Evolutionary conservation across 2,113 vertebrate genomes (phyloP), one percentile per base, ranked within the genome.

Genomic region (Sus scrofa): DNA sequence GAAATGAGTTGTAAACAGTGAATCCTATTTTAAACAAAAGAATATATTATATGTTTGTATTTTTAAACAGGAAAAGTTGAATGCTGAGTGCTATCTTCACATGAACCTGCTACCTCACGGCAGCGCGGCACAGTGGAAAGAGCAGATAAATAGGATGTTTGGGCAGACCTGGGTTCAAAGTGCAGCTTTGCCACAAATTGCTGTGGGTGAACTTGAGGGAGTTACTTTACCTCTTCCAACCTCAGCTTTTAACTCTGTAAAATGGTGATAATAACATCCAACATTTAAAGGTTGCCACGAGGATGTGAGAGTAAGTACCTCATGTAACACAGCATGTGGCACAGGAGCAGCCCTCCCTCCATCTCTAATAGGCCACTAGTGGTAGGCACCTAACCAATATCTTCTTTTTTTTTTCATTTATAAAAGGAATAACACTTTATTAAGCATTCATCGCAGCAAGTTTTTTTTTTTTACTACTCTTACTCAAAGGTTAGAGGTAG

Each of bases 11-110:
- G 12, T 13, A 86, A n/a, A 79, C 10, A 82, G 92, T 44, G 32
- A 94, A 39, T 4, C 20, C 26, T 89, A 54, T 65, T 78, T 73
- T 89, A 54, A 96, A 94, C 4, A 78, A 93, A 79, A 92, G 18
- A 10, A 67, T 63, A 39, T 37, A 68, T 16, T 44, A 67, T 54
- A 56, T 24, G 1, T 44, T 71, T 91, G 11, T 58, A 14, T 34
- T 70, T 97, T 70, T 60, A 9, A 6, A 39, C 58, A 39, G 22
- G 78, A 19, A 32, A 13, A 70, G 85, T 34, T 67, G 65, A 85
- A 81, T 1, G 8, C 19, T 37, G 20, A 71, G 12, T 24, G 24
- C 27, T n/a, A 7, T 2, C 50, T 22, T 81, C 44, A 54, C 11
- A 77, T 24, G 8, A 54, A 9, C 34, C 50, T 67, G 15, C 58